Evolutionary conservation across 2,797 vertebrate species (phyloP).

Genomic region (Buphagus erythrorhynchus): DNA sequence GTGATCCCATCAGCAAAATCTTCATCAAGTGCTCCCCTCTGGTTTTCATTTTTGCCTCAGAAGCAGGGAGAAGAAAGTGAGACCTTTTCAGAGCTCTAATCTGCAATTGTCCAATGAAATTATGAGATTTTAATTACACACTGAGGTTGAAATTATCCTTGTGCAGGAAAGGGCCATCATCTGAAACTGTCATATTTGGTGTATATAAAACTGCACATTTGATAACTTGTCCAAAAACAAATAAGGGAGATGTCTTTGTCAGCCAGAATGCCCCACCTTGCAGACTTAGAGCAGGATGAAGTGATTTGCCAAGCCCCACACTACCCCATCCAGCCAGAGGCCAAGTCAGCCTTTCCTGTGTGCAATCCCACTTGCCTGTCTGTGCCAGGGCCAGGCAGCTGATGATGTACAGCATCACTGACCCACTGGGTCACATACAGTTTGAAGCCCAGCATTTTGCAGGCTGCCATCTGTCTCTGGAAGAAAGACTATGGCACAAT

Average conservation of each 20-base stretch:
- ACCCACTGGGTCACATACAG: not conserved
- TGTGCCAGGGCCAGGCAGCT: not conserved
- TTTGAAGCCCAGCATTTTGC: not conserved
- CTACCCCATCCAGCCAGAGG: not conserved
- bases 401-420: not conserved
- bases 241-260: not conserved
- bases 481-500: not conserved
- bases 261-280: not conserved
- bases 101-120: not conserved
- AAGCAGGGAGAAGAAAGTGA: not conserved
- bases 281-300: slow-evolving; percentile 15
- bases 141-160: not conserved
- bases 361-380: not conserved
- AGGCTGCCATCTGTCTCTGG: not conserved
- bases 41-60: not conserved
- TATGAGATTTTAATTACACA: not conserved
- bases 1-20: not conserved
- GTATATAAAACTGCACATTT: not conserved
- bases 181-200: not conserved
- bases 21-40: not conserved
- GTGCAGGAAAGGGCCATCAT: not conserved
- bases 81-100: not conserved
- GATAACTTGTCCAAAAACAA: not conserved
- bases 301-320: not conserved
- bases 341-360: not conserved